These are phyloP conservation scores for Neoniphon sammara DNA, from an alignment of 2,797 vertebrate species.

Conservation along the genomic window DNA sequence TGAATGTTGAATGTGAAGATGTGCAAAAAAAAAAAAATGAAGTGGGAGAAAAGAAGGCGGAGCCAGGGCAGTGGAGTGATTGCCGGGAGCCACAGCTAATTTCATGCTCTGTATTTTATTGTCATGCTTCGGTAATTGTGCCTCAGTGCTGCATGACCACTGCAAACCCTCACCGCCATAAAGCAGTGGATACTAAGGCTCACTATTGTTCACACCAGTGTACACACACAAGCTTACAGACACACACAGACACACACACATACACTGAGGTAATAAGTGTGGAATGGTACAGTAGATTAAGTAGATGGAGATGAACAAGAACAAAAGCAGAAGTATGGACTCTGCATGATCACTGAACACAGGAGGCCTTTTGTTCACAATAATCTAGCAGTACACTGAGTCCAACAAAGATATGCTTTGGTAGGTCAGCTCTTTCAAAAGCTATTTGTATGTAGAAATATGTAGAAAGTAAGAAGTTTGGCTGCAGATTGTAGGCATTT, in stretches of 20 bases:
- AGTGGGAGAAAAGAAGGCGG: not conserved
- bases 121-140: conserved; percentile 75
- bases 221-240: not conserved
- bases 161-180: conserved; percentile 12
- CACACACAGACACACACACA: conserved; percentile 7
- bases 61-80: conserved; percentile 47
- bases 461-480: too few species aligned
- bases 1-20: conserved; percentile 59
- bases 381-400: too few species aligned
- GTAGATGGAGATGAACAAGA: too few species aligned
- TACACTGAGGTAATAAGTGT: not conserved
- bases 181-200: not conserved
- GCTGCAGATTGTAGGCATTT: too few species aligned
- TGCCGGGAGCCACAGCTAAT: conserved; percentile 76
- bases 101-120: conserved; percentile 80
- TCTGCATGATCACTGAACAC: too few species aligned
- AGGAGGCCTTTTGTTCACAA: too few species aligned
- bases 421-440: too few species aligned
- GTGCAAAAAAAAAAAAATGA: conserved; percentile 24
- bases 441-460: too few species aligned
- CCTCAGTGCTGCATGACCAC: conserved; percentile 51
- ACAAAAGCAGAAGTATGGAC: too few species aligned
- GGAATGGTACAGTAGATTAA: too few species aligned
- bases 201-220: conserved; percentile 2
- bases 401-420: too few species aligned